A percentile compares a stretch with the other conserved stretches of the same genome.
phyloP scores from a whole-genome alignment of 2,797 vertebrate genomes.

The Paguma larvata region DNA sequence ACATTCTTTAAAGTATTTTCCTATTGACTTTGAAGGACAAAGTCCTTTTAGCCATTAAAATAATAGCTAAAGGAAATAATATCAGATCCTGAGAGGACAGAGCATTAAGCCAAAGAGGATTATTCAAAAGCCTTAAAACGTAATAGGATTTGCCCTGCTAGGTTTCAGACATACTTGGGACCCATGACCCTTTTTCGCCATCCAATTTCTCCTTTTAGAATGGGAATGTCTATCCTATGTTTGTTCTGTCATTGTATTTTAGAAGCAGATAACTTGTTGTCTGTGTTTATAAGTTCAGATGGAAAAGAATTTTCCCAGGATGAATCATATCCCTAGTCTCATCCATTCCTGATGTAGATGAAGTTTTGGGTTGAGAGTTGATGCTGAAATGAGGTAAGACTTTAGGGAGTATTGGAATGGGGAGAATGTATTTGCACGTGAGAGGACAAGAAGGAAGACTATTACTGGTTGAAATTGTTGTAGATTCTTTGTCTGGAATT shows the following conservation, averaged over 20 bases:
- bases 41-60: not conserved
- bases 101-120: not conserved
- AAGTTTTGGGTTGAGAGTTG: not conserved
- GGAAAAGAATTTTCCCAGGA: not conserved
- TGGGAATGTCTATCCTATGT: not conserved
- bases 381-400: not conserved
- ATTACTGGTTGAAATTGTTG: not conserved
- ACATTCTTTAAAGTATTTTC: slow-evolving; percentile 18
- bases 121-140: not conserved
- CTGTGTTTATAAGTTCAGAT: not conserved
- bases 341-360: not conserved
- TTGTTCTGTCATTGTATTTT: not conserved
- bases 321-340: not conserved
- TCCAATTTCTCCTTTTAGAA: not conserved
- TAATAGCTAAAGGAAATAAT: not conserved
- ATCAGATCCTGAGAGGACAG: not conserved
- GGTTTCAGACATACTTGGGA: not conserved
- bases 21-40: not conserved
- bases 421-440: not conserved
- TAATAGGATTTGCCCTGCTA: not conserved
- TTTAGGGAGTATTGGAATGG: not conserved
- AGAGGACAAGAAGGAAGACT: not conserved
- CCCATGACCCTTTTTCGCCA: not conserved
- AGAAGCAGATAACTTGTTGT: not conserved
- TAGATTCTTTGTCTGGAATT: too few relatives aligned